Percentiles rank a stretch among this genome's conserved stretches.
Evolutionary conservation across 2,113 vertebrate genomes (phyloP).

Genomic region (Crypturellus undulatus): DNA sequence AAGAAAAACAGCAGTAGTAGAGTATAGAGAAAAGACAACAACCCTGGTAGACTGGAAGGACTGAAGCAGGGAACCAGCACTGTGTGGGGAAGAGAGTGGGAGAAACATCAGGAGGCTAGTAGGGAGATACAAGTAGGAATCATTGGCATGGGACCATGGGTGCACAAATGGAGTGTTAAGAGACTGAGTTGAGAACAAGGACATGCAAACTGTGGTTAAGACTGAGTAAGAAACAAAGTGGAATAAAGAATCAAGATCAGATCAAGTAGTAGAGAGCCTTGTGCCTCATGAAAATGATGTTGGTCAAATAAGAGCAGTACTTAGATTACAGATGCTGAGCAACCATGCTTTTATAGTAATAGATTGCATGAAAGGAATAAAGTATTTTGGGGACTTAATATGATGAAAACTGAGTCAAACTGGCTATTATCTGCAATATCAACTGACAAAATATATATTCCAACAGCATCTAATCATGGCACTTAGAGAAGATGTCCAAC

Average conservation of each 20-base stretch:
- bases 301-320: neutral
- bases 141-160: neutral
- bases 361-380: neutral
- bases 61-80: neutral
- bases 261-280: too few species aligned
- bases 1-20: neutral
- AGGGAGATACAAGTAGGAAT: neutral
- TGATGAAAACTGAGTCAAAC: neutral
- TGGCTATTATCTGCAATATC: neutral
- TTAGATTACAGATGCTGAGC: neutral
- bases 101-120: neutral
- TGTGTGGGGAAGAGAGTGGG: neutral
- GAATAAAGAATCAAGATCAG: neutral
- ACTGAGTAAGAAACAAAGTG: neutral
- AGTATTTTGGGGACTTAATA: neutral
- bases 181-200: neutral
- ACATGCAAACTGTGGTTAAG: too few species aligned
- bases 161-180: neutral
- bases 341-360: neutral
- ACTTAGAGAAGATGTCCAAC: neutral
- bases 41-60: neutral
- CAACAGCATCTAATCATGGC: neutral
- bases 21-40: neutral
- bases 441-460: neutral
- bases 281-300: neutral